Conservation (phyloP, 2,113 vertebrate species). For the Archilochus colubris region DNA sequence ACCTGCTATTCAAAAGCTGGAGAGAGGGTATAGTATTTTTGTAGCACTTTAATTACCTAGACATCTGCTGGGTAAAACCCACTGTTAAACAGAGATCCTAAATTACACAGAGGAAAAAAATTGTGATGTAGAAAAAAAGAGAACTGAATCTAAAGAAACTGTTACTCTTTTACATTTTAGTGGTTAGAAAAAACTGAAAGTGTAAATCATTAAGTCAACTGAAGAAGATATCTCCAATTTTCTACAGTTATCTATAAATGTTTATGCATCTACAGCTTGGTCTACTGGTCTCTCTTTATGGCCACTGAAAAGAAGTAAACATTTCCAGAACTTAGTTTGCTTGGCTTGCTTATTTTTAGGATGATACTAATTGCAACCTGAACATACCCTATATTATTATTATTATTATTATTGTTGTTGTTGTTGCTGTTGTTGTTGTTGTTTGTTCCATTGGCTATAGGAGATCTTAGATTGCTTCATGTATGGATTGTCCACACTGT, state of each 20-base stretch:
- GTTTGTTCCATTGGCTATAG: neutral
- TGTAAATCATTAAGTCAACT: neutral
- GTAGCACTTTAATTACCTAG: neutral
- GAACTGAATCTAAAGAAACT: neutral
- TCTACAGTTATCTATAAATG: neutral
- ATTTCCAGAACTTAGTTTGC: neutral
- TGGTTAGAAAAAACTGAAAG: neutral
- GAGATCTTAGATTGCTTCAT: neutral
- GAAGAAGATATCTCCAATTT: neutral
- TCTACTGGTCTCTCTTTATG: accelerated
- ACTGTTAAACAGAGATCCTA: neutral
- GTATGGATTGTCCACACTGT: neutral
- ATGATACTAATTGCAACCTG: neutral
- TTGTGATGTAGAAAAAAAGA: neutral
- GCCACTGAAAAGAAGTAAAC: neutral
- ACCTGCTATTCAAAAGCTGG: neutral
- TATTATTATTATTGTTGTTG: neutral
- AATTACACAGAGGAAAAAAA: neutral
- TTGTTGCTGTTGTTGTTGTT: neutral
- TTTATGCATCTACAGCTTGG: neutral
- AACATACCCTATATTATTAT: neutral
- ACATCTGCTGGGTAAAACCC: conserved; percentile 5
- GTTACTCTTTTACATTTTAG: neutral
- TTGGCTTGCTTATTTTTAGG: neutral
- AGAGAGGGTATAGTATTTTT: neutral